phyloP scores from a whole-genome alignment of 2,113 vertebrate species.

The Anas platyrhynchos region DNA sequence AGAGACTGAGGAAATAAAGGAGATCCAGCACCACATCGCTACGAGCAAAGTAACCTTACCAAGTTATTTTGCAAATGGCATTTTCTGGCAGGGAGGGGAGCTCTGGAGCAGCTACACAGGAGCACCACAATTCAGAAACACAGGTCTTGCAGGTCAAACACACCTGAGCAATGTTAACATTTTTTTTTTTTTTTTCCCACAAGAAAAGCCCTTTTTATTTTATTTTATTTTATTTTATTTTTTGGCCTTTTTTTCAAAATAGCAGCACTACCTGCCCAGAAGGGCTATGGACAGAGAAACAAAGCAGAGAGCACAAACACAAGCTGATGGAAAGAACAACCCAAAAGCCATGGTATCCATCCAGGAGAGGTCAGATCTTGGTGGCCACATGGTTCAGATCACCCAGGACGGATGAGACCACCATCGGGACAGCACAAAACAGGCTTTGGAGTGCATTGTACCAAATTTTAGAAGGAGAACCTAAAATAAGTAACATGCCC shows the following conservation, averaged over 20 bases:
- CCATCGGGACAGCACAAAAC: neutral
- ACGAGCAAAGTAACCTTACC: neutral
- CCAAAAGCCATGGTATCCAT: too few species aligned
- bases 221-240: too few species aligned
- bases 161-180: neutral
- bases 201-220: neutral
- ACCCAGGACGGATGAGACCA: neutral
- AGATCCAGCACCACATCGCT: neutral
- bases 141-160: neutral
- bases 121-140: neutral
- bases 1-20: neutral
- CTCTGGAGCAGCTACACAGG: neutral
- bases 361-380: neutral
- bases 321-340: neutral
- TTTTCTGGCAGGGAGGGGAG: neutral
- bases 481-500: neutral
- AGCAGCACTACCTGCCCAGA: neutral
- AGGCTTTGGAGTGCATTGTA: neutral
- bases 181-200: neutral
- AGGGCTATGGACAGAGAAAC: rapidly evolving
- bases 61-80: neutral
- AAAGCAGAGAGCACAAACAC: neutral
- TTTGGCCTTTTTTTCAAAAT: neutral
- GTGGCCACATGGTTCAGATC: neutral
- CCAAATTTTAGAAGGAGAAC: neutral